Base-by-base conservation (phyloP, 2,797 vertebrate species). In the Chloroceryle inda region DNA sequence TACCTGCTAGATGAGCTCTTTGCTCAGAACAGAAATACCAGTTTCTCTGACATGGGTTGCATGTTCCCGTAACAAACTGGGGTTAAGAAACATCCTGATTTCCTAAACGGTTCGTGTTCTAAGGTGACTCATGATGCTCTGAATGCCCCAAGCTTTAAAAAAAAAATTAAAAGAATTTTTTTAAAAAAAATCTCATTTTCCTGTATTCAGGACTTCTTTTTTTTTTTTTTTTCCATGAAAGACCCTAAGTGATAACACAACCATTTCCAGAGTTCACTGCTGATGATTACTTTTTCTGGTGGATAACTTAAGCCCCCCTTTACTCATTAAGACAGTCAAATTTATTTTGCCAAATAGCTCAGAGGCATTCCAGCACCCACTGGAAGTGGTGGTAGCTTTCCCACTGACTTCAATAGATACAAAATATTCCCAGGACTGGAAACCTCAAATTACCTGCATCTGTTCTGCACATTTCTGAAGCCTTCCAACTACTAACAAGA, bases 391-490 rank as follows among this genome's bases (percentile, higher is more conserved):
- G 49, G 75, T 83, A 86, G 66, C 37, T 91, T 94, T 95, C 66
- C 24, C 89, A 86, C 47, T 52, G 47, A 88, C 42, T 94, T 83
- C 82, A 91, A 5, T 52, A 68, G 55, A 47, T 52, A 77, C 29
- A 82, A 86, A 91, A 76, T 78, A 78, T 75, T 91, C 82, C 82
- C 73, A 62, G 27, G 50, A 56, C 61, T 93, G 75, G 85, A 95
- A 94, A 88, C 62, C 58, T 59, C 42, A 79, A 89, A 96, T 69
- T 78, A 88, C 55, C 88, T 90, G 76, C 91, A 91, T 92, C 85
- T 92, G 95, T 83, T 92, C 78, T 88, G 72, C 95, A 92, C 92
- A 94, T 96, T 96, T 92, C 76, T 86, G 79, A 92, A 81, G 42
- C 66, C 52, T 95, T 96, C 91, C 91, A 96, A 72, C 68, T 40